Conservation (phyloP, 2,888 invertebrate species). For the Carterocephalus palaemon region DNA sequence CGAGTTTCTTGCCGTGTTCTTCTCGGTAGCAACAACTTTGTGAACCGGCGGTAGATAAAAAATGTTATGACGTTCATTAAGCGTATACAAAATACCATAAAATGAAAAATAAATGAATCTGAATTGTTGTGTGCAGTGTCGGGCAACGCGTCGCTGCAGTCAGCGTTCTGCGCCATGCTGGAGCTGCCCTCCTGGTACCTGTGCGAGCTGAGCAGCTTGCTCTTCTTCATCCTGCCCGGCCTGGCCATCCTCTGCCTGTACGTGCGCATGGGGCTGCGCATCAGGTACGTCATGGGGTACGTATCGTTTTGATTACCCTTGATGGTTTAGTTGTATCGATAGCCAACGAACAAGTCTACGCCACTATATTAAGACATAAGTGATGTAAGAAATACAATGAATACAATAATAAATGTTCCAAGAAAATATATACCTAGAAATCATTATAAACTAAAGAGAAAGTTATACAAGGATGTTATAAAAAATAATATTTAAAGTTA, state of each 20-base stretch:
- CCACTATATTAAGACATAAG: neutral
- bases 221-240: slow-evolving; percentile 89
- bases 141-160: slow-evolving; percentile 74
- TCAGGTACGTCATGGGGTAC: slow-evolving; percentile 68
- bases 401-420: too few species aligned
- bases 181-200: slow-evolving; percentile 80
- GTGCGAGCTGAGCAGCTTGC: slow-evolving; percentile 88
- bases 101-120: neutral
- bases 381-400: too few species aligned
- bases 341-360: neutral
- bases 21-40: too few species aligned
- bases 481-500: too few species aligned
- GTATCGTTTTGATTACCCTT: slow-evolving; percentile 27
- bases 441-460: too few species aligned
- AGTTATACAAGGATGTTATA: too few species aligned
- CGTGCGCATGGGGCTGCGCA: slow-evolving; percentile 86
- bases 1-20: too few species aligned
- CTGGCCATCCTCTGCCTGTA: slow-evolving; percentile 87
- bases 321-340: neutral
- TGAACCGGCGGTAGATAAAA: too few species aligned
- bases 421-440: too few species aligned
- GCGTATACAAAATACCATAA: neutral
- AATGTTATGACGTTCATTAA: too few species aligned
- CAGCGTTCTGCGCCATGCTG: slow-evolving; percentile 90
- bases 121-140: slow-evolving; percentile 43